Conservation (phyloP, 1,140 invertebrate genomes). For the Zaprionus taronus region DNA sequence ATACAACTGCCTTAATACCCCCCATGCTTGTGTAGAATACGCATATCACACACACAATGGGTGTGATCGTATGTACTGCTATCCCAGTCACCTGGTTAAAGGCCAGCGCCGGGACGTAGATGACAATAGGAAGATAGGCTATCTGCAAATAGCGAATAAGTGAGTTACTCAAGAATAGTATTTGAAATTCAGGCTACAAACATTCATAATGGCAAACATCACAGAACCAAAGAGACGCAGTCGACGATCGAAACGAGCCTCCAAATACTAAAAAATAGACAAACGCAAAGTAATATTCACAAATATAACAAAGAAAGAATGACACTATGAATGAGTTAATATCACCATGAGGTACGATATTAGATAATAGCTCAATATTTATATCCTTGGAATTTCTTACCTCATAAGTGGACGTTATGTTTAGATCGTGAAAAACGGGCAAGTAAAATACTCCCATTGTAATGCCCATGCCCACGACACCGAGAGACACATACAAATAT, state of each 20-base stretch:
- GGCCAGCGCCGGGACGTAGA: constrained; percentile 93
- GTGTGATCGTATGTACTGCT: constrained; percentile 89
- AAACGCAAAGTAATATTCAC: background rate
- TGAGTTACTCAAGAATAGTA: background rate
- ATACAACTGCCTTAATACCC: constrained; percentile 94
- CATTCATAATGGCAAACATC: constrained; percentile 84
- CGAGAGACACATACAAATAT: constrained; percentile 88
- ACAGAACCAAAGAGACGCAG: constrained; percentile 88
- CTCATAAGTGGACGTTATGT: constrained; percentile 93
- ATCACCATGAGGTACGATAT: too few species aligned
- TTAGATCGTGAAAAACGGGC: constrained; percentile 92
- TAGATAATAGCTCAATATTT: too few species aligned
- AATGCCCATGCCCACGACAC: constrained; percentile 88
- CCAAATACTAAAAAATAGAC: constrained; percentile 88
- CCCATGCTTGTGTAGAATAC: constrained; percentile 94
- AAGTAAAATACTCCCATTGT: constrained; percentile 88
- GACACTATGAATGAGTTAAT: too few species aligned
- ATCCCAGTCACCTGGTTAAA: constrained; percentile 93
- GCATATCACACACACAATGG: constrained; percentile 91
- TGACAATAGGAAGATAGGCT: constrained; percentile 91
- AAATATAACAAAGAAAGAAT: too few species aligned
- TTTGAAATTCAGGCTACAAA: constrained; percentile 37
- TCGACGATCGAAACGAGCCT: constrained; percentile 88
- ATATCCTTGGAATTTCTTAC: constrained; percentile 83
- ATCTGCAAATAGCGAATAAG: constrained; percentile 43